Base-by-base conservation (phyloP, 1,140 invertebrate genomes). In the Campoletis sonorensis region DNA sequence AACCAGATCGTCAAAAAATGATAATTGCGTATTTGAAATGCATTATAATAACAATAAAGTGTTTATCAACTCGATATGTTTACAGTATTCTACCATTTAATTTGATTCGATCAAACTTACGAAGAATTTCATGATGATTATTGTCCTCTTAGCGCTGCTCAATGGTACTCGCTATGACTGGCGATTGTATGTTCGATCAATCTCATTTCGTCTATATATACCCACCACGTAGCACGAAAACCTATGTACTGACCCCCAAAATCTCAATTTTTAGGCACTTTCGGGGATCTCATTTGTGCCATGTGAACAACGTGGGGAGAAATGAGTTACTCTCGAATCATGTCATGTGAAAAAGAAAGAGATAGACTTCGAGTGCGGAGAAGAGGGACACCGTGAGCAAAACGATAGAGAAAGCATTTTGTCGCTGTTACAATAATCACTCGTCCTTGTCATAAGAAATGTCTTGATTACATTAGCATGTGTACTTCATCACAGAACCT, bases 111-210 rank as follows among this genome's bases (percentile, higher is more conserved):
- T 27, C 27, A 68, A 76, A 88, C 88, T 89, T 71, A 88, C 87
- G 49, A 87, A 76, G 30, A 68, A 37, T 30, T 87, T 87, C 88
- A 89, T 89, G 79, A 13, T 83, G 84, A 82, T n/a, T n/a, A n/a
- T n/a, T n/a, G n/a, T 64, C 58, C 49, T 64, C 58, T 84, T 71
- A 82, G 75, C 84, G 87, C 87, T 88, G 85, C 79, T 54, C 49
- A 80, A 15, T 86, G 88, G 88, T 86, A 89, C 84, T 89, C 87
- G 88, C 84, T 83, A 85, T 84, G 86, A 84, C 82, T 80, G 84
- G 18, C 61, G 76, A 79, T 79, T 82, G 73, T 86, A 82, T 84
- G 78, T 83, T 79, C 83, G 80, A n/a, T 82, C 73, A 79, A 77
- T 16, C 70, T 61, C 26, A 49, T 33, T 76, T 45, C 37, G 77